Percentiles rank a stretch among this genome's conserved stretches.
phyloP scores from a whole-genome alignment of 2,113 vertebrate species.

The Toxotes chatareus region DNA sequence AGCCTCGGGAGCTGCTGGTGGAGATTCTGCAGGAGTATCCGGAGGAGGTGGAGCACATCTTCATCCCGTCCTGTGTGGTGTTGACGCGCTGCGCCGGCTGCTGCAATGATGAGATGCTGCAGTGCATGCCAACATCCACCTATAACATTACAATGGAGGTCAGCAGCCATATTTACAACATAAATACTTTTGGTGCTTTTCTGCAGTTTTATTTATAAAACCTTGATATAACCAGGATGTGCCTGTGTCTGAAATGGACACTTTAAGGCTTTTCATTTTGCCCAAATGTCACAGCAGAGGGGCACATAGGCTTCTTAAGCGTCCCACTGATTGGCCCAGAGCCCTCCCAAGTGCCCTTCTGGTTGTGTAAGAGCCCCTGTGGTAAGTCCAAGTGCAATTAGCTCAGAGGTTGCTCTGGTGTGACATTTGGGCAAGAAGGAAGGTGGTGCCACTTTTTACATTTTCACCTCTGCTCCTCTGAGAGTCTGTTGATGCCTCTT shows the following conservation, averaged over 20 bases:
- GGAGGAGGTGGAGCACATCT: conserved; percentile 95
- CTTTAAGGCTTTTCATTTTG: conserved; percentile 8
- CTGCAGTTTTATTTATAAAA: not conserved
- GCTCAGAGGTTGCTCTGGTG: conserved; percentile 17
- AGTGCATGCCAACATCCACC: conserved; percentile 91
- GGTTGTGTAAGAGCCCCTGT: not conserved
- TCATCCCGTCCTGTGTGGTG: conserved; percentile 96
- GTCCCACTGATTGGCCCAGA: not conserved
- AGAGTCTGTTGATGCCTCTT: not conserved
- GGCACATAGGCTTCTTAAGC: not conserved
- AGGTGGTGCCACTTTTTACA: not conserved
- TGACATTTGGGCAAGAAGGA: conserved; percentile 26
- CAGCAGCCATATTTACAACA: conserved; percentile 13
- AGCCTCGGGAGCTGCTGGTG: conserved; percentile 93
- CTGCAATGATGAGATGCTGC: conserved; percentile 93
- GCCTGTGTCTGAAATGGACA: not conserved
- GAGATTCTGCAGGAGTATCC: conserved; percentile 98
- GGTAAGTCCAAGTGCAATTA: conserved; percentile 9
- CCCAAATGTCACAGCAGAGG: conserved; percentile 13
- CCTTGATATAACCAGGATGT: not conserved
- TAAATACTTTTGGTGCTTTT: not conserved
- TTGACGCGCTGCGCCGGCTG: conserved; percentile 95
- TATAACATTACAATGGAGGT: conserved; percentile 97
- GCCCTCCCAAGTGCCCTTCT: not conserved
- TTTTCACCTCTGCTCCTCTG: not conserved